A percentile compares a stretch with the other conserved stretches of the same genome.
phyloP scores from a whole-genome alignment of 2,113 vertebrate species.

The Apteryx mantelli region DNA sequence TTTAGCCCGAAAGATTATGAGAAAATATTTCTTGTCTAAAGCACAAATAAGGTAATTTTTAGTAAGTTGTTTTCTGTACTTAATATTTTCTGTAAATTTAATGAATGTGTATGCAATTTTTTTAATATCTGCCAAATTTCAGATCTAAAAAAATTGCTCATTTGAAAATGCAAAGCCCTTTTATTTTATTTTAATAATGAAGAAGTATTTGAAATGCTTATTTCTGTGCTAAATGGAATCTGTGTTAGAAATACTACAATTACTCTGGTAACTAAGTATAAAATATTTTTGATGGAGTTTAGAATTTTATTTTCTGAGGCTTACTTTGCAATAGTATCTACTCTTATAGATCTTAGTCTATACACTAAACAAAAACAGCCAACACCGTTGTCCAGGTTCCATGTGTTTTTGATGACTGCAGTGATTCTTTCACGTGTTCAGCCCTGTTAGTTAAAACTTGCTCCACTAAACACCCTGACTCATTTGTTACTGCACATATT shows the following conservation, averaged over 20 bases:
- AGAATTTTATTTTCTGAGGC: not conserved
- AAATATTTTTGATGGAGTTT: not conserved
- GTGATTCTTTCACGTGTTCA: not conserved
- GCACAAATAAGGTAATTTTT: not conserved
- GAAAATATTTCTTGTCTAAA: not conserved
- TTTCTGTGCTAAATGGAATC: not conserved
- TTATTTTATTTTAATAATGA: not conserved
- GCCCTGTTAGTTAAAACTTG: not conserved
- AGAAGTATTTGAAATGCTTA: not conserved
- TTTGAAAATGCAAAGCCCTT: not conserved
- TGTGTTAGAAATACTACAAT: not conserved
- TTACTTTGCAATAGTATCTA: not conserved
- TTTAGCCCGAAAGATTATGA: not conserved
- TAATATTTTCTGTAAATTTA: not conserved
- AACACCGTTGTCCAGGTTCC: not conserved
- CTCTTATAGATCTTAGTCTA: rapidly evolving
- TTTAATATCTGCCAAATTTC: not conserved
- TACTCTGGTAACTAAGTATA: not conserved
- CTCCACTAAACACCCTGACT: not conserved
- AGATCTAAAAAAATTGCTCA: not conserved
- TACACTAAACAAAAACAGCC: not conserved
- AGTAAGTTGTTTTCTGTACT: not conserved
- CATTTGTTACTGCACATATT: not conserved
- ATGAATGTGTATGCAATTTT: not conserved
- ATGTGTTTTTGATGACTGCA: not conserved